These are phyloP conservation scores for Tillus elongatus DNA, from an alignment of 2,888 invertebrate species.

Conservation along the genomic window DNA sequence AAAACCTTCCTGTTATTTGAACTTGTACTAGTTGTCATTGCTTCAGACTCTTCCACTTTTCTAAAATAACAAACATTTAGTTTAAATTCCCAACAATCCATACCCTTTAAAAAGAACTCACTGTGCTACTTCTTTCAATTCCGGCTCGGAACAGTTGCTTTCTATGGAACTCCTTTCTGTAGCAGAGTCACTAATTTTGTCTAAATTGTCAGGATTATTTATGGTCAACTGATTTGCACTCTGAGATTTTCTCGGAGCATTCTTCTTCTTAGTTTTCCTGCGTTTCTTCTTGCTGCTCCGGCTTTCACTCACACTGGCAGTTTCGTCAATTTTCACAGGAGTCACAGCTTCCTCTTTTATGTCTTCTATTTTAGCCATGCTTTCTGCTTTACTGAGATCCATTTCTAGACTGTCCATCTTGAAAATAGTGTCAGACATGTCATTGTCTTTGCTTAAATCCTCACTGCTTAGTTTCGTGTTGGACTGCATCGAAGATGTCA, in stretches of 20 bases:
- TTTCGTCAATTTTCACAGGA: constrained; percentile 5
- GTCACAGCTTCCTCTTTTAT: constrained; percentile 8
- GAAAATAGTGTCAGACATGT: constrained; percentile 52
- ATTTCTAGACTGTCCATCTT: constrained; percentile 57
- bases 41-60: not conserved
- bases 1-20: constrained; percentile 31
- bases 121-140: constrained; percentile 39
- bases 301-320: constrained; percentile 36
- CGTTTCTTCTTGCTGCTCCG: constrained; percentile 65
- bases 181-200: constrained; percentile 31
- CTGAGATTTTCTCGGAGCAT: constrained; percentile 61
- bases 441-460: constrained; percentile 37
- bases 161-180: constrained; percentile 40
- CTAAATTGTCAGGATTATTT: constrained; percentile 40
- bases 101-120: constrained; percentile 33
- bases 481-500: constrained; percentile 36
- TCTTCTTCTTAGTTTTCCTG: constrained; percentile 75
- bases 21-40: constrained; percentile 2
- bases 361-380: constrained; percentile 15
- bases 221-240: constrained; percentile 46
- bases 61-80: not conserved
- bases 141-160: constrained; percentile 38
- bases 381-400: constrained; percentile 31
- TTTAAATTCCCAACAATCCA: too few species aligned
- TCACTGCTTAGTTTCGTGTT: constrained; percentile 32